A percentile compares a stretch with the other conserved stretches of the same genome.
phyloP scores from a whole-genome alignment of 2,113 vertebrate species.

The Camelus bactrianus region DNA sequence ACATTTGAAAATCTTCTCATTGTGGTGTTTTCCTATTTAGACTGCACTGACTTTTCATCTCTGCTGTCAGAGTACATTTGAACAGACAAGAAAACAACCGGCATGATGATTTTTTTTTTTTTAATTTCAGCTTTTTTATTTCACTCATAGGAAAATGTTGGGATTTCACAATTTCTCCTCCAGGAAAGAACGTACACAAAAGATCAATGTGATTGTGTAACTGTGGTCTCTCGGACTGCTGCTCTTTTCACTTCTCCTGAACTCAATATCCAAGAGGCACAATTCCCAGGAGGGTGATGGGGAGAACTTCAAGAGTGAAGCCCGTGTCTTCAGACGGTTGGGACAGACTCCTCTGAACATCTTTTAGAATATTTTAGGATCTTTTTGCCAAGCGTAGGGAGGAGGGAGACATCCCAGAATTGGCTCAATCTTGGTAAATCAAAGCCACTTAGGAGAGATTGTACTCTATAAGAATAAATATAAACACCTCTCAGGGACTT shows the following conservation, averaged over 20 bases:
- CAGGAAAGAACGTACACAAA: constrained; percentile 50
- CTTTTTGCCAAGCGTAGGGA: constrained; percentile 43
- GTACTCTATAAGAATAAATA: not conserved
- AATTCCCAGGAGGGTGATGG: not conserved
- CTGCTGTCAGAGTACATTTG: constrained; percentile 34
- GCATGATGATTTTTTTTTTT: not conserved
- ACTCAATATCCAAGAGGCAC: constrained; percentile 8
- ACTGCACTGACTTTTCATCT: constrained; percentile 55
- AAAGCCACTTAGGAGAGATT: not conserved
- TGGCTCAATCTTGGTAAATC: not conserved
- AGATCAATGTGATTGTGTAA: constrained; percentile 53
- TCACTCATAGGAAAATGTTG: constrained; percentile 45
- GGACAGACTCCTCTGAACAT: not conserved
- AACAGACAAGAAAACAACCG: constrained; percentile 13
- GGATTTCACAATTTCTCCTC: constrained; percentile 67
- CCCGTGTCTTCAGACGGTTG: not conserved
- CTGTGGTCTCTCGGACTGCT: not conserved
- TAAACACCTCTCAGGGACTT: not conserved
- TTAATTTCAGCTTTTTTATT: constrained; percentile 2
- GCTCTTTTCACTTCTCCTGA: constrained; percentile 23
- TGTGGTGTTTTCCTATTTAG: constrained; percentile 36
- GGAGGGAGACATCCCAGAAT: not conserved
- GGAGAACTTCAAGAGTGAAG: not conserved
- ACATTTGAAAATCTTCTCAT: constrained; percentile 6
- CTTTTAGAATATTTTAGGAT: not conserved